A percentile compares a stretch with the other conserved stretches of the same genome.
Evolutionary conservation across 2,888 invertebrate genomes (phyloP).

Genomic region (Globia sparganii): DNA sequence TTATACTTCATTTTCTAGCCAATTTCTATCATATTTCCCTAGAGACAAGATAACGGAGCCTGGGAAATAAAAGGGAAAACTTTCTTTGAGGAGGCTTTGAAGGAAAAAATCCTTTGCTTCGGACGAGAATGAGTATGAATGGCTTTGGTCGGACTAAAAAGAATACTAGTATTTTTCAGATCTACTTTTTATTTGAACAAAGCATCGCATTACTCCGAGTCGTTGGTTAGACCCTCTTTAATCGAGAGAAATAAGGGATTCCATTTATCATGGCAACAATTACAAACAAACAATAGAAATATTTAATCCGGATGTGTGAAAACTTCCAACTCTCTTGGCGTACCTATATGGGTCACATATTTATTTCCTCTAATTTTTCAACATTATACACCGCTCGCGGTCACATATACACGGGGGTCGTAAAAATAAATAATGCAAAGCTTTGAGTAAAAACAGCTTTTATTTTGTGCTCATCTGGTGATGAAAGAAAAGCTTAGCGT

Average conservation of each 20-base stretch:
- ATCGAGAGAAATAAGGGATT: neutral
- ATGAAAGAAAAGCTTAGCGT: conserved; percentile 35
- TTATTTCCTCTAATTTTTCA: conserved; percentile 35
- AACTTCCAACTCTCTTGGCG: conserved; percentile 3
- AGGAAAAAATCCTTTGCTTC: conserved; percentile 27
- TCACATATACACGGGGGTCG: conserved; percentile 34
- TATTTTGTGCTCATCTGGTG: conserved; percentile 47
- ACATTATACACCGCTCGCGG: conserved; percentile 31
- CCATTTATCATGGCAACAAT: conserved; percentile 6
- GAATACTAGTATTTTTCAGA: conserved; percentile 22
- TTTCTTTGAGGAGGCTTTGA: conserved; percentile 20
- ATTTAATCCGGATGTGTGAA: conserved; percentile 15
- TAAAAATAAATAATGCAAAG: conserved; percentile 54
- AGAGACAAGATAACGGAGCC: conserved; percentile 20
- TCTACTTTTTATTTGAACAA: conserved; percentile 10
- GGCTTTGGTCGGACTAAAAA: conserved; percentile 18
- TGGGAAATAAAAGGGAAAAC: conserved; percentile 32
- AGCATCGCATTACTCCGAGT: conserved; percentile 12
- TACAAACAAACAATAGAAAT: conserved; percentile 20
- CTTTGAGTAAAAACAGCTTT: conserved; percentile 35
- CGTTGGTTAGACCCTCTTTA: neutral
- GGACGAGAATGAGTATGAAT: conserved; percentile 33
- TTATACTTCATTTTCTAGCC: conserved; percentile 42
- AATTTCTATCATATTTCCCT: conserved; percentile 36
- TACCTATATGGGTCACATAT: conserved; percentile 3